Conservation (phyloP, 2,888 invertebrate genomes). For the Nephrotoma guestfalica region DNA sequence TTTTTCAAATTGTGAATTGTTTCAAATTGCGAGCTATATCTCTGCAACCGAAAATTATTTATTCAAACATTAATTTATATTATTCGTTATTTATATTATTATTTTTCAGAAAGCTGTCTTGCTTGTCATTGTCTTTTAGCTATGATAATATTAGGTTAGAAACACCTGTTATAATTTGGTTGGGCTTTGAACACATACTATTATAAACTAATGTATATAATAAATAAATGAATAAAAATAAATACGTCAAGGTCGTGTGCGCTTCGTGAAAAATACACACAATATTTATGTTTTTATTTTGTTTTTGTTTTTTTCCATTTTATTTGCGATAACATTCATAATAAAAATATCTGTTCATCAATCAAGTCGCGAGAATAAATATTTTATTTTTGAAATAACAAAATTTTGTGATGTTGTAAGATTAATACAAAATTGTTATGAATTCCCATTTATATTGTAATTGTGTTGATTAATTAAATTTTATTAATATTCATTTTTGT, state of each 20-base stretch:
- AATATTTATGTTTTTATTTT: constrained; percentile 1
- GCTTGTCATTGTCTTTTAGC: too few species aligned
- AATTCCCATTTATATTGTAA: background rate
- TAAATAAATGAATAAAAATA: background rate
- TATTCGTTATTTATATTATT: too few species aligned
- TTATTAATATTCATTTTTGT: background rate
- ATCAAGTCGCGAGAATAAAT: background rate
- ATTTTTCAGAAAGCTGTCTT: too few species aligned
- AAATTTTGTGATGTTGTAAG: background rate
- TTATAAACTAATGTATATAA: background rate
- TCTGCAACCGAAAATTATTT: background rate
- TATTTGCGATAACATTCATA: background rate
- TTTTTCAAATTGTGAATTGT: too few species aligned
- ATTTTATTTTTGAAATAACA: background rate
- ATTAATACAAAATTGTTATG: background rate
- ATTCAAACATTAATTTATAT: too few species aligned
- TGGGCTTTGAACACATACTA: too few species aligned
- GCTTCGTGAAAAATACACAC: constrained; percentile 1
- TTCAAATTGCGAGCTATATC: background rate
- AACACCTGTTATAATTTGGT: too few species aligned
- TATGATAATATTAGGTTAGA: too few species aligned
- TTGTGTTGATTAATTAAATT: background rate
- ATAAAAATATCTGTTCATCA: background rate
- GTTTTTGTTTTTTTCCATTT: background rate
- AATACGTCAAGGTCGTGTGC: constrained; percentile 4